Evolutionary conservation across 2,888 invertebrate species (phyloP).

Genomic region (Drosophila incognita): DNA sequence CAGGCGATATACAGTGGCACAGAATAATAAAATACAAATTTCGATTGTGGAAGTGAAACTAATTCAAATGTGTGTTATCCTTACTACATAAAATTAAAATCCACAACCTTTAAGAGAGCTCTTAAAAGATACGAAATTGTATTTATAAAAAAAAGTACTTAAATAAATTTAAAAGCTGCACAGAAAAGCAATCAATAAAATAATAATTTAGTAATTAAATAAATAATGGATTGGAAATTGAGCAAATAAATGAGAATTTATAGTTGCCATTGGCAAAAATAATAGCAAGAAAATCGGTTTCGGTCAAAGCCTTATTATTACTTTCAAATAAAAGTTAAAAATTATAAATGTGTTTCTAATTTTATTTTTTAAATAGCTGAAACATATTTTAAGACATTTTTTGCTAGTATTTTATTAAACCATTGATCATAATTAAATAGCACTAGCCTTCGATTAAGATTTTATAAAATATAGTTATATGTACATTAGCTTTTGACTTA

Average conservation of each 20-base stretch:
- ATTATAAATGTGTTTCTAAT: too few relatives aligned
- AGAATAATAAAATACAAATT: neutral
- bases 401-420: neutral
- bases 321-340: neutral
- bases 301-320: neutral
- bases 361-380: neutral
- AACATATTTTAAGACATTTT: neutral
- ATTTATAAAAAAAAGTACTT: too few relatives aligned
- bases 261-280: neutral
- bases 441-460: neutral
- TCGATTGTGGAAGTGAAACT: neutral
- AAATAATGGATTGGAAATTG: too few relatives aligned
- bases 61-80: neutral
- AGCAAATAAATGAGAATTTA: too few relatives aligned
- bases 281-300: neutral
- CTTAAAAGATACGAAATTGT: too few relatives aligned
- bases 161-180: too few relatives aligned
- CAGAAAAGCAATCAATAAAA: too few relatives aligned
- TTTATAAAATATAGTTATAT: neutral
- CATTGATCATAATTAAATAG: neutral
- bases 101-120: too few relatives aligned
- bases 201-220: too few relatives aligned
- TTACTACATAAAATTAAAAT: neutral
- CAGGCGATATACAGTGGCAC: constrained; percentile 34
- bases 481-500: neutral